Conservation (phyloP, 2,113 vertebrate genomes). For the Chionomys nivalis region DNA sequence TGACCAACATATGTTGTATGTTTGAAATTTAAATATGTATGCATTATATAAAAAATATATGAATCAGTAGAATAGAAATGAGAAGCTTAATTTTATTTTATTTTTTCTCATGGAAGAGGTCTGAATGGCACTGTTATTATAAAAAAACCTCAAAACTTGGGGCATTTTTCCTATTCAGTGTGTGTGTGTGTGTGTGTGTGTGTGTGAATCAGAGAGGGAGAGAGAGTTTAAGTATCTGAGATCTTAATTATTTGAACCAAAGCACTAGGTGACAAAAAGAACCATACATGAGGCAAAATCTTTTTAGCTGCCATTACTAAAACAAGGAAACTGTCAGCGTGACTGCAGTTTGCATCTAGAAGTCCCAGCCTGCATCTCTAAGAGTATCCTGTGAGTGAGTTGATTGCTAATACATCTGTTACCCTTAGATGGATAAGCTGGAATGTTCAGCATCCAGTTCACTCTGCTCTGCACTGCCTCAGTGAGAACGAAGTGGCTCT, state of each 20-base stretch:
- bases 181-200: background rate
- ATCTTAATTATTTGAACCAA: background rate
- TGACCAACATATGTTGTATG: background rate
- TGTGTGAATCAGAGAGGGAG: background rate
- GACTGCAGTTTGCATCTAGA: background rate
- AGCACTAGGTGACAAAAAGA: background rate
- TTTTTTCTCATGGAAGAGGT: background rate
- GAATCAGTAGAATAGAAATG: background rate
- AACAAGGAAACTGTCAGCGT: background rate
- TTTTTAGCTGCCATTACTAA: background rate
- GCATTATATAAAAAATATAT: background rate
- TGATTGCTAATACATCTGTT: background rate
- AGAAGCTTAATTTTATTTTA: background rate
- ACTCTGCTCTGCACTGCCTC: slow-evolving; percentile 36
- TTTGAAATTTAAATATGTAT: background rate
- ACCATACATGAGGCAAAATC: background rate
- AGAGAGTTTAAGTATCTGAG: background rate
- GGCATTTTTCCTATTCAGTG: background rate
- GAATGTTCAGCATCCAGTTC: slow-evolving; percentile 43
- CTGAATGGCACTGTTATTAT: slow-evolving; percentile 5
- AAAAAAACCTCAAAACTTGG: background rate
- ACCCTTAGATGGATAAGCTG: background rate
- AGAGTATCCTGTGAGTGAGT: background rate
- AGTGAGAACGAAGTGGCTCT: background rate
- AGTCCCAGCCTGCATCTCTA: background rate